Base-by-base conservation (phyloP, 2,888 invertebrate genomes). In the Rotaria sp. region DNA sequence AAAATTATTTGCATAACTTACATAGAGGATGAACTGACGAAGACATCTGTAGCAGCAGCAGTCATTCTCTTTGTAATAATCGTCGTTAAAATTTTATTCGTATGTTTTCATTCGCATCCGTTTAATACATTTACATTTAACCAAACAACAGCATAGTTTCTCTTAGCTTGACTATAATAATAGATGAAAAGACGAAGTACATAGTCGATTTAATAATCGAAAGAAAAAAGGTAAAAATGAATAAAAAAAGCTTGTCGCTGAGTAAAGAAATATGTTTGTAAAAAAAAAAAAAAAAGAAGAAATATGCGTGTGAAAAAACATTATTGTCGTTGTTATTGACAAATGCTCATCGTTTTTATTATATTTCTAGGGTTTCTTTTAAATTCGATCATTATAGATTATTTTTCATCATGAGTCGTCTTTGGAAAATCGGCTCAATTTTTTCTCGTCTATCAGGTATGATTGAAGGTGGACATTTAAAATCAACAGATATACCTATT, bases 361-460 rank as follows among this genome's bases (percentile, higher is more conserved):
- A 30, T 38, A 67, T 35, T 67, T 30, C 18, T 2, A 67, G 38
- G 67, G 67, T 21, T 18, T 67, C 35, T 35, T 35, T 67, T 67
- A 13, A 30, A 67, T 3, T 67, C 67, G 67, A 67, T 13, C 11
- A 15, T 67, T 67, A 8, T 67, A 67, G 67, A 67, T 67, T 67
- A 67, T 35, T 30, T 35, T 35, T 35, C 18, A 38, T 8, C 11
- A 80, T 80, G 80, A 84, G 84, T 52, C 84, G 84, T 48, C 30
- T 84, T 8, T 55, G 55, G 50, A 50, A 55, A 35, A 18, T 84
- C 24, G 84, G 84, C 15, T 52, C 84, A 50, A 84, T 84, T 10
- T 84, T 50, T 84, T 52, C 84, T 55, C 50, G 84, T 45, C 13
- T 84, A 35, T 52, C 50, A 4, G 84, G 84, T 35, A 35, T 84